Evolutionary conservation across 2,797 vertebrate genomes (phyloP), one percentile per base, ranked within the genome.

Genomic region (Gobio occitaniae): DNA sequence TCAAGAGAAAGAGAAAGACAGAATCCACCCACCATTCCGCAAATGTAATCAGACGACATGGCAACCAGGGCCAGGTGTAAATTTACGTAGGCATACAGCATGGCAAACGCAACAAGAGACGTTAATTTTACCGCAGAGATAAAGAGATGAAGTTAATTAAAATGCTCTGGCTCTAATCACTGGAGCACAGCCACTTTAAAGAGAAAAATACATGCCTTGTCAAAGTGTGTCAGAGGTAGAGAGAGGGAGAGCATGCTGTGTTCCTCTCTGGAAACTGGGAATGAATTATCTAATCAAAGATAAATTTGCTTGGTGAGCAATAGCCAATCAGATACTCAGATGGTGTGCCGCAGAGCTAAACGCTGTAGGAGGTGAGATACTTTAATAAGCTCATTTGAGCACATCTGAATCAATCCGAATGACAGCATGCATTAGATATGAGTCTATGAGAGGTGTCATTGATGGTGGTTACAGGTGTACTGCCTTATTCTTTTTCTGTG

Each of bases 261-360:
- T 84, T n/a, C 86, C 70, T 84, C 68, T 87, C 84, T 83, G 21
- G 83, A 84, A 89, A 86, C 50, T 68, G 59, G 78, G 84, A 86
- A 86, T 87, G 83, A 79, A 87, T 89, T 87, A 87, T 89, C 87
- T 87, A 89, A 89, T 89, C 82, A 89, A 89, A 89, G 88, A 78
- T 77, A 86, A 87, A 84, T 86, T 85, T 81, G 84, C 86, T 87
- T 87, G 82, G 69, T 80, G 81, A 86, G 86, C 84, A 83, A 86
- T 83, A 78, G 52, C 85, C 75, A 86, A 89, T 87, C 88, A 89
- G 86, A 89, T 86, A 82, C 82, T 80, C 56, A 71, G 82, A 86
- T 71, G 80, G 52, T 66, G 74, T 65, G 74, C 86, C 59, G 47
- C 21, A 71, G 69, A 87, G 83, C 47, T 66, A 75, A 80, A 54